Evolutionary conservation across 2,797 vertebrate genomes (phyloP), one percentile per base, ranked within the genome.

Genomic region (Novumbra hubbsi): DNA sequence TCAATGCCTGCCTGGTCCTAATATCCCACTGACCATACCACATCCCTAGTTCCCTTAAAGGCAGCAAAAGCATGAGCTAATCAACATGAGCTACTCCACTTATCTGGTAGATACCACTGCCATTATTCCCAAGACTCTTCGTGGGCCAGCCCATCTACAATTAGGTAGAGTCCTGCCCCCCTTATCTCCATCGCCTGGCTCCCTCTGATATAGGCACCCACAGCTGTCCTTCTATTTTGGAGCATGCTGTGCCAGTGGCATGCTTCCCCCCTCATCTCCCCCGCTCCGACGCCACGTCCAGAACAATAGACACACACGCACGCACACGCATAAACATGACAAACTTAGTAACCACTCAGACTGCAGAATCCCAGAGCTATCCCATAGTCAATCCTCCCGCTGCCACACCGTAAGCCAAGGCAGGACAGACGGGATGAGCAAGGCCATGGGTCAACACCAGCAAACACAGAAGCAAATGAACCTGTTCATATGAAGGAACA

Each of bases 191-290:
- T 69, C 60, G 70, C 76, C 76, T 73, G 63, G 71, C 60, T 49
- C 68, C 87, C 89, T 79, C 73, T 81, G 87, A 90, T 93, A 94
- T 85, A 81, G 93, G 91, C 95, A 95, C 21, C 55, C 55, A 60
- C 55, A 60, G 92, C 95, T 95, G 95, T 87, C 83, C 80, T 75
- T 87, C 92, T 94, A 95, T 95, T 95, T 91, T 95, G 86, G 94
- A 93, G 90, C 55, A 60, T 81, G 84, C 83, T 87, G 87, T 88
- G 90, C 88, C 91, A 92, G 87, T 82, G 86, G 86, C 90, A 92
- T 92, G 90, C 93, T 92, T 88, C 90, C 88, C 88, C 89, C 89
- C 87, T 75, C 68, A 73, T 60, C 68, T 71, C 72, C 2, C 8
- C 11, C 4, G 9, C 55, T 12, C 21, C 1, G n/a, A 57, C 21